Evolutionary conservation across 2,113 vertebrate species (phyloP).

Genomic region (Leucoraja erinaceus): DNA sequence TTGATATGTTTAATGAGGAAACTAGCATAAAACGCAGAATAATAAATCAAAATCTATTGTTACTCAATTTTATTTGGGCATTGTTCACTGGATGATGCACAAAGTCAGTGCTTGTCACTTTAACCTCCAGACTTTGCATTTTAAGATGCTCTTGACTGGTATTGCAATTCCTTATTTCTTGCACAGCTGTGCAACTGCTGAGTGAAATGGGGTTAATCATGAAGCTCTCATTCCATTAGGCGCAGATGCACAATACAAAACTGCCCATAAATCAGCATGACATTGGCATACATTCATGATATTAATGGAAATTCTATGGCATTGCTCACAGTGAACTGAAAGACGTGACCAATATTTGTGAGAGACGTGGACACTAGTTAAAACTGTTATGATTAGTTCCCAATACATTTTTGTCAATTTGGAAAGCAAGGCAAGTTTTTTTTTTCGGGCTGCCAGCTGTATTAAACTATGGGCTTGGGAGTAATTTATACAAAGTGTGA

Average conservation of each 20-base stretch:
- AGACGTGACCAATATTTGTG: not conserved
- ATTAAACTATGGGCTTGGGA: not conserved
- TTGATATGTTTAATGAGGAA: not conserved
- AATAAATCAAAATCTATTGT: not conserved
- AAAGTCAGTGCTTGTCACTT: not conserved
- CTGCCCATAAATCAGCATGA: not conserved
- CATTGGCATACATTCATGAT: not conserved
- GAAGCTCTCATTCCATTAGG: not conserved
- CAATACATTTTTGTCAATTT: not conserved
- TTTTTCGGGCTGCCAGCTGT: not conserved
- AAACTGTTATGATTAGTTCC: not conserved
- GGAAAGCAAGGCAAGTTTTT: not conserved
- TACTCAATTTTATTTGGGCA: not conserved
- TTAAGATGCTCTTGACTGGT: not conserved
- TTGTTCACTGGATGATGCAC: not conserved
- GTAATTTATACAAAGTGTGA: not conserved
- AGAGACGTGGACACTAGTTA: not conserved
- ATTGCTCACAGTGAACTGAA: not conserved
- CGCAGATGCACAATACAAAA: not conserved
- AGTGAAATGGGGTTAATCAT: constrained; percentile 22
- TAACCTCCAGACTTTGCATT: not conserved
- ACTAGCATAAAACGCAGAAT: not conserved
- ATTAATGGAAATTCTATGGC: not conserved
- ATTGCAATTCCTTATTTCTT: not conserved
- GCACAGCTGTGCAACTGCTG: not conserved